phyloP scores from a whole-genome alignment of 2,797 vertebrate genomes.

The Echiichthys vipera region DNA sequence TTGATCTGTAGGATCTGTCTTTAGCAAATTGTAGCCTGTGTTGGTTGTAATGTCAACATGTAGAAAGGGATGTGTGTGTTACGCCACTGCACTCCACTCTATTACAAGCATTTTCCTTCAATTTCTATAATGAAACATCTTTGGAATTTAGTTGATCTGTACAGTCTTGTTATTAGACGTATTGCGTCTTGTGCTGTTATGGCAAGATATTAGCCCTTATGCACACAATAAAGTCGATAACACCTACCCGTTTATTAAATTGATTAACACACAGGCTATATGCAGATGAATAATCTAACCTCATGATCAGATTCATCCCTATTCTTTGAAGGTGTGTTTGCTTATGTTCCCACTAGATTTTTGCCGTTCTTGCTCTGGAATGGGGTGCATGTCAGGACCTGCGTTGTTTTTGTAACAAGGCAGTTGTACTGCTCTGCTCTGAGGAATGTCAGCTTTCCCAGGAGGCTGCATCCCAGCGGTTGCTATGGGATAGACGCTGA shows the following conservation, averaged over 20 bases:
- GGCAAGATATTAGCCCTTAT: background rate
- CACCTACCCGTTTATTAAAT: conserved; percentile 1
- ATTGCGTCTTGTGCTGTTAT: background rate
- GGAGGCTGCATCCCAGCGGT: conserved; percentile 67
- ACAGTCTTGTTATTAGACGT: background rate
- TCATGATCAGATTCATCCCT: conserved; percentile 15
- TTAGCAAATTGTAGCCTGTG: conserved; percentile 1
- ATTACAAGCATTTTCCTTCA: conserved; percentile 1
- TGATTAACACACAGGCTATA: background rate
- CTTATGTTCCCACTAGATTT: conserved; percentile 51
- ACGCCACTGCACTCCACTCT: background rate
- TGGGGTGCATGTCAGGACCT: conserved; percentile 79
- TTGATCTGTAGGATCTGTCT: conserved; percentile 29
- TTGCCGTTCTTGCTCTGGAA: conserved; percentile 69
- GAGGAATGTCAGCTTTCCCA: conserved; percentile 77
- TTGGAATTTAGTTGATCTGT: background rate
- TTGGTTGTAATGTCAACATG: conserved; percentile 14
- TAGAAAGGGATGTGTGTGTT: background rate
- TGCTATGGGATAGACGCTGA: conserved; percentile 67
- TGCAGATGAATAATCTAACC: background rate
- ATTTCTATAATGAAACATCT: background rate
- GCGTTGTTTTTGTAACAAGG: conserved; percentile 76
- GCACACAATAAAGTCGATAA: background rate
- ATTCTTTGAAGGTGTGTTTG: conserved; percentile 39
- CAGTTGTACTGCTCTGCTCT: conserved; percentile 58